These are phyloP conservation scores for Dendrolimus pini DNA, from an alignment of 2,888 invertebrate species.

Conservation along the genomic window DNA sequence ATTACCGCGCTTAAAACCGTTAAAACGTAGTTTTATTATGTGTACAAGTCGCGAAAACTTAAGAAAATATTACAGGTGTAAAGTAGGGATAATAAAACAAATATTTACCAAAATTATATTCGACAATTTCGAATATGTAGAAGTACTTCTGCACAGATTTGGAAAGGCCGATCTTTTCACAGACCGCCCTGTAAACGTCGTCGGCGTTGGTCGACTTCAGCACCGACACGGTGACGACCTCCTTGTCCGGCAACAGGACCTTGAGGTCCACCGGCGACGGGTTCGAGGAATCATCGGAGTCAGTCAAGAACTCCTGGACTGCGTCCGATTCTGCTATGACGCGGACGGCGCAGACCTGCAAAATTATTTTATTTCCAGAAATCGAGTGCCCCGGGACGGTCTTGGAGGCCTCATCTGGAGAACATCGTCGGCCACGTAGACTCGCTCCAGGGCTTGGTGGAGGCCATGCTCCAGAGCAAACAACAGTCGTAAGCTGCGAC, in stretches of 20 bases:
- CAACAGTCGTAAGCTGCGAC: no score
- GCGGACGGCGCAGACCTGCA: constrained; percentile 92
- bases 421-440: no score
- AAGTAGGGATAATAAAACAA: neutral
- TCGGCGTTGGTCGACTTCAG: constrained; percentile 93
- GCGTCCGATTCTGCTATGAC: constrained; percentile 98
- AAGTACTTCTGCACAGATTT: constrained; percentile 92
- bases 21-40: no score
- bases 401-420: no score
- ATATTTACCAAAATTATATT: constrained; percentile 94
- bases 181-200: constrained; percentile 92
- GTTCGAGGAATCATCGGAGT: constrained; percentile 89
- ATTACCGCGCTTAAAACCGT: no score
- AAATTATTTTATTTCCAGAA: neutral
- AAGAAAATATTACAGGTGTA: no score
- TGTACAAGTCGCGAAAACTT: no score
- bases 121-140: constrained; percentile 97
- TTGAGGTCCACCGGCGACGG: constrained; percentile 87
- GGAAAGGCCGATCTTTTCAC: constrained; percentile 88
- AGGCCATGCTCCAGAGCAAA: no score
- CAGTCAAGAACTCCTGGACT: constrained; percentile 97
- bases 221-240: constrained; percentile 91
- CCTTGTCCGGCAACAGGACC: constrained; percentile 91
- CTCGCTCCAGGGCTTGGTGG: no score
- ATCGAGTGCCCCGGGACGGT: neutral